phyloP scores from a whole-genome alignment of 2,888 invertebrate species.

The Liopterus haemorrhoidalis region DNA sequence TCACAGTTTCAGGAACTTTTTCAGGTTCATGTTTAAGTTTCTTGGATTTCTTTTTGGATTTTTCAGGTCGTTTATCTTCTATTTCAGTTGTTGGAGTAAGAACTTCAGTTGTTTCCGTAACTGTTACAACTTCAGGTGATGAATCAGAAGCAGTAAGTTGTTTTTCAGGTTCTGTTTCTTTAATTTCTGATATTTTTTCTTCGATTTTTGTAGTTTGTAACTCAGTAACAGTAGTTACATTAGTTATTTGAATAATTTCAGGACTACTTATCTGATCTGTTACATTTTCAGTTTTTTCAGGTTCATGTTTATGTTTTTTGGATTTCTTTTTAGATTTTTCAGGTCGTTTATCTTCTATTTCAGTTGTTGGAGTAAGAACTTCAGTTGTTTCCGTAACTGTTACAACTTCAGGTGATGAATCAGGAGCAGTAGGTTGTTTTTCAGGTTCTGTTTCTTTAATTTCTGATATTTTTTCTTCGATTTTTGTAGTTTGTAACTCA shows the following conservation, averaged over 20 bases:
- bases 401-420: background rate
- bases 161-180: background rate
- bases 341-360: conserved; percentile 1
- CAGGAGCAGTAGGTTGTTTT: conserved; percentile 7
- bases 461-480: conserved; percentile 3
- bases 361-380: background rate
- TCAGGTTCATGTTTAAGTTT: conserved; percentile 13
- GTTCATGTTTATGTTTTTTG: background rate
- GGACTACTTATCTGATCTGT: conserved; percentile 12
- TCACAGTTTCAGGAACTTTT: conserved; percentile 8
- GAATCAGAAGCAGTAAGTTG: background rate
- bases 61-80: background rate
- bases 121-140: too few species aligned
- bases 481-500: background rate
- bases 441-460: conserved; percentile 17
- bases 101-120: too few species aligned
- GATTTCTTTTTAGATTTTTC: too few species aligned
- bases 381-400: background rate
- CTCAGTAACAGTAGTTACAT: conserved; percentile 8
- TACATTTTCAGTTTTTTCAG: background rate
- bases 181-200: conserved; percentile 4
- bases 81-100: conserved; percentile 1
- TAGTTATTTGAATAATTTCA: conserved; percentile 17
- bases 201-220: background rate
- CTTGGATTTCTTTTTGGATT: conserved; percentile 16